These are phyloP conservation scores for Cabera pusaria DNA, from an alignment of 2,888 invertebrate species.

Conservation along the genomic window DNA sequence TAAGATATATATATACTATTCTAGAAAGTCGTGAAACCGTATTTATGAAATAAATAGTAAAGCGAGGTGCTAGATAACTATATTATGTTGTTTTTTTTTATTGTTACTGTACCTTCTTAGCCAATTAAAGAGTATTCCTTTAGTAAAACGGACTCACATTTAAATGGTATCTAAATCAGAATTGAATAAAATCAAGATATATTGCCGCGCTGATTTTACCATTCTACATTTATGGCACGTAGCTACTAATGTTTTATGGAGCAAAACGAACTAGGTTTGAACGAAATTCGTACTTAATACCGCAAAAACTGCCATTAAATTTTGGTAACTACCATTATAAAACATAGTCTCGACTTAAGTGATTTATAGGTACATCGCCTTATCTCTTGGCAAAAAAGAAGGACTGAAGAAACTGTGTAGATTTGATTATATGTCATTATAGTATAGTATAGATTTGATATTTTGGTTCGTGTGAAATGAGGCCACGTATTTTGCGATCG, in stretches of 20 bases:
- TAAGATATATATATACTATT: no score
- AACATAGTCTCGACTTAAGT: constrained; percentile 17
- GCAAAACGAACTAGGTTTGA: constrained; percentile 12
- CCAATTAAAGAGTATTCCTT: no score
- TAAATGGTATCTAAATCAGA: no score
- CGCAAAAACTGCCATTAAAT: constrained; percentile 40
- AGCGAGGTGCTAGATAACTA: no score
- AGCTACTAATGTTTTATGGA: constrained; percentile 20
- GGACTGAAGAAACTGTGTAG: constrained; percentile 9
- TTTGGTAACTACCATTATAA: constrained; percentile 22
- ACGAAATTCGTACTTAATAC: constrained; percentile 44
- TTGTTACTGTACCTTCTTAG: no score
- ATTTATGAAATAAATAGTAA: no score
- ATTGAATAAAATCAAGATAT: no score
- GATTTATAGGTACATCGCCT: constrained; percentile 27
- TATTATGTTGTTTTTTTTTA: no score
- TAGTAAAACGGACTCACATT: no score
- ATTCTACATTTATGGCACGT: constrained; percentile 12
- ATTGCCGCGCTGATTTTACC: no score
- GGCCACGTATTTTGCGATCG: constrained; percentile 44
- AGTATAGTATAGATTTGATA: constrained; percentile 29
- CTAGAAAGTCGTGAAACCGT: no score
- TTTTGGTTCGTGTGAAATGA: constrained; percentile 53
- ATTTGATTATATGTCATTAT: constrained; percentile 32
- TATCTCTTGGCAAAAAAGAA: constrained; percentile 11